Evolutionary conservation across 2,888 invertebrate genomes (phyloP).

Genomic region (Hydropsyche betteni): DNA sequence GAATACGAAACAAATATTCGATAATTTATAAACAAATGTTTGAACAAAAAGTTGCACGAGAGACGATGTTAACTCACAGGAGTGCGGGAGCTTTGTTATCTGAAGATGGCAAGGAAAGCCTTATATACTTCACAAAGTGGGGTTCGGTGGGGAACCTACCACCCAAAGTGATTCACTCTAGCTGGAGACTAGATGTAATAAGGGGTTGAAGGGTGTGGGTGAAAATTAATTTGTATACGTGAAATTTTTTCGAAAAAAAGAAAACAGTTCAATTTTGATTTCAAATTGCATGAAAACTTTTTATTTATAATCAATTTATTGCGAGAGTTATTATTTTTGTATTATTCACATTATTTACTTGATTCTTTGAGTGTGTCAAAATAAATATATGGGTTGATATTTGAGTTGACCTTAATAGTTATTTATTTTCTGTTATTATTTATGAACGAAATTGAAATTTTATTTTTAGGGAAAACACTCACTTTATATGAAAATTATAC

Average conservation of each 20-base stretch:
- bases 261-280: too few species aligned
- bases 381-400: too few species aligned
- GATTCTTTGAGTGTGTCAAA: too few species aligned
- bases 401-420: too few species aligned
- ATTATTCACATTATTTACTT: too few species aligned
- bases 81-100: conserved; percentile 18
- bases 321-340: too few species aligned
- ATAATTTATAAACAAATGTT: not conserved
- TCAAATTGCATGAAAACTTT: too few species aligned
- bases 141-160: conserved; percentile 9
- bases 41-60: not conserved
- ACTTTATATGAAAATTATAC: not conserved
- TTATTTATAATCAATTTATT: too few species aligned
- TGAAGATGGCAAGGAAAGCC: conserved; percentile 10
- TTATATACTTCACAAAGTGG: conserved; percentile 33
- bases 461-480: not conserved
- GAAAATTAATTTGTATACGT: conserved; percentile 25
- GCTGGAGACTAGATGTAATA: conserved; percentile 30
- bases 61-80: conserved; percentile 32
- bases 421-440: too few species aligned
- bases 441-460: too few species aligned
- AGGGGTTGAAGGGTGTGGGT: conserved; percentile 18
- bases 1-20: not conserved
- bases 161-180: conserved; percentile 29
- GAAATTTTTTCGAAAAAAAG: too few species aligned